Conservation (phyloP, 2,797 vertebrate species). For the Rhabdophis nuchalis region DNA sequence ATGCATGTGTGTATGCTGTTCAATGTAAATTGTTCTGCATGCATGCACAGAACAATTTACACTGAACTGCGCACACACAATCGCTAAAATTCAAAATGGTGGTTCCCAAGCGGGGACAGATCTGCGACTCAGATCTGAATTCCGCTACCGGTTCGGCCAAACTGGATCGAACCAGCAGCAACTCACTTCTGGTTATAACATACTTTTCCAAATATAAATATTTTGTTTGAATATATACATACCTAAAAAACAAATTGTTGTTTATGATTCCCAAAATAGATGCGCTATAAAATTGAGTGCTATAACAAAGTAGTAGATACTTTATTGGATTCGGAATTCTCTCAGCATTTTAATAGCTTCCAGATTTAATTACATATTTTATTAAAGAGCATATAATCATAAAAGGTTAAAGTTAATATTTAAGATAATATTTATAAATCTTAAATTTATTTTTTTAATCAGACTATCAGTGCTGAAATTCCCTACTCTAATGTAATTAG, state of each 20-base stretch:
- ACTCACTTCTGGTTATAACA: not conserved
- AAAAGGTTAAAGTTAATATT: constrained; percentile 36
- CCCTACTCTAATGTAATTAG: not conserved
- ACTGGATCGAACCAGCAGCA: too few relatives aligned
- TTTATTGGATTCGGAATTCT: not conserved
- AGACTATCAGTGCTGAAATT: constrained; percentile 7
- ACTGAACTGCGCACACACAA: too few relatives aligned
- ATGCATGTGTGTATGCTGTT: too few relatives aligned
- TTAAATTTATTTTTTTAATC: constrained; percentile 29
- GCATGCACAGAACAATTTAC: too few relatives aligned
- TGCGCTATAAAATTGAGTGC: not conserved
- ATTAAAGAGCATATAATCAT: not conserved
- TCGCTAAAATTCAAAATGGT: too few relatives aligned
- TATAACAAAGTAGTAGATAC: not conserved
- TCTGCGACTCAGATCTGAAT: too few relatives aligned
- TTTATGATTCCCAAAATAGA: not conserved
- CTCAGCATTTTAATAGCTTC: not conserved
- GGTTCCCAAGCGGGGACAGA: too few relatives aligned
- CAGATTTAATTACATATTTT: not conserved
- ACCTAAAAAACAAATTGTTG: constrained; percentile 8
- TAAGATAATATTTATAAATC: constrained; percentile 9
- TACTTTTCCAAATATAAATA: constrained; percentile 6
- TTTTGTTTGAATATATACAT: not conserved
- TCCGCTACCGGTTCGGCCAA: too few relatives aligned
- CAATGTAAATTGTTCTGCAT: too few relatives aligned